Evolutionary conservation across 2,797 vertebrate species (phyloP).

Genomic region (Danio tinwini): DNA sequence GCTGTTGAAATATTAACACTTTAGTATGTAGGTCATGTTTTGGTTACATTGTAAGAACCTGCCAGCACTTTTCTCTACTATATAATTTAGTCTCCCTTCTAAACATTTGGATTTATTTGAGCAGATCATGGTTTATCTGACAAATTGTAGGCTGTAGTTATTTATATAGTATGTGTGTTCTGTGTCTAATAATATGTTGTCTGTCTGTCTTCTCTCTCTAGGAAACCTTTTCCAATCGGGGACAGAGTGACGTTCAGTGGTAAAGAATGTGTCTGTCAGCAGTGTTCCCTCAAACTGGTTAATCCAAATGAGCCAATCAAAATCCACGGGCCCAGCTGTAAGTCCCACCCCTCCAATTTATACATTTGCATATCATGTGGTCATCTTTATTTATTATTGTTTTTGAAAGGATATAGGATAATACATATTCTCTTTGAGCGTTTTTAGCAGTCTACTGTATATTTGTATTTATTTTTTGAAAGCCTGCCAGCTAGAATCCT

Average conservation of each 20-base stretch:
- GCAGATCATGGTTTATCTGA: neutral
- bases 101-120: neutral
- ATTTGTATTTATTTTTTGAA: neutral
- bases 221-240: conserved; percentile 97
- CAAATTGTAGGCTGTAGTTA: conserved; percentile 2
- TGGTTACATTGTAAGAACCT: neutral
- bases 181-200: conserved; percentile 20
- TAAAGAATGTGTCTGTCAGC: conserved; percentile 97
- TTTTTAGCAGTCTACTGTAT: neutral
- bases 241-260: conserved; percentile 98
- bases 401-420: no score
- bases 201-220: conserved; percentile 64
- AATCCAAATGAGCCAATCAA: conserved; percentile 93
- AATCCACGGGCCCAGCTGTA: conserved; percentile 97
- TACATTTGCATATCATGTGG: conserved; percentile 5
- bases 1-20: neutral
- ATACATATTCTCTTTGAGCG: neutral
- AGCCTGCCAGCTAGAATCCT: neutral
- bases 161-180: neutral
- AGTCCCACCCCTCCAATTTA: conserved; percentile 68
- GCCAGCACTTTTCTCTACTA: neutral
- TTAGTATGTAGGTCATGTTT: neutral
- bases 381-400: neutral
- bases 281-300: conserved; percentile 90
- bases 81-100: conserved; percentile 10